These are phyloP conservation scores for Albula goreensis DNA, from an alignment of 2,113 vertebrate genomes.

Conservation along the genomic window DNA sequence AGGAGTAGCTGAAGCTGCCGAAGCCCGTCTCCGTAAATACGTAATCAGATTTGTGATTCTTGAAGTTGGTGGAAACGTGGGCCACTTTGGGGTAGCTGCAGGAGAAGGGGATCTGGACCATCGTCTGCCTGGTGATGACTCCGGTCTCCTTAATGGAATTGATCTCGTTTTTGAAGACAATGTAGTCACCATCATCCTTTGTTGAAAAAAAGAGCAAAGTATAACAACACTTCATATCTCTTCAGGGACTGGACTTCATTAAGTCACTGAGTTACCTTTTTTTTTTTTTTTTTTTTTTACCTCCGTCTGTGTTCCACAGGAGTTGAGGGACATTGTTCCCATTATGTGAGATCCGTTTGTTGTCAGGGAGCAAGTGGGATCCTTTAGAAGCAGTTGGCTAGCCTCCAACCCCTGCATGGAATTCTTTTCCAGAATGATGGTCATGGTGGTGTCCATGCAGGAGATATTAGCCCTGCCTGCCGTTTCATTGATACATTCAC, in stretches of 20 bases:
- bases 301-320: constrained; percentile 66
- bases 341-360: constrained; percentile 65
- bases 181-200: constrained; percentile 63
- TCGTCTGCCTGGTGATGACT: constrained; percentile 54
- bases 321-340: constrained; percentile 57
- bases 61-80: constrained; percentile 56
- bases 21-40: constrained; percentile 68
- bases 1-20: constrained; percentile 66
- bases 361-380: constrained; percentile 59
- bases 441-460: constrained; percentile 56
- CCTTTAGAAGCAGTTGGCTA: constrained; percentile 56
- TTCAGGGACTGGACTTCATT: no score
- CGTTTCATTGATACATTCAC: neutral
- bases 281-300: constrained; percentile 38
- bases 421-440: constrained; percentile 52
- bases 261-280: no score
- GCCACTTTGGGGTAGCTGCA: constrained; percentile 67
- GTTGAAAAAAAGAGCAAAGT: neutral
- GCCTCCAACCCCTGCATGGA: constrained; percentile 58
- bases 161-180: constrained; percentile 66
- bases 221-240: no score
- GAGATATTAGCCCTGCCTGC: constrained; percentile 51
- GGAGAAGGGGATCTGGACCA: constrained; percentile 57
- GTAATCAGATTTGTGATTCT: constrained; percentile 56
- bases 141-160: constrained; percentile 49